Evolutionary conservation across 1,140 invertebrate species (phyloP).

Genomic region (Hetaerina americana): DNA sequence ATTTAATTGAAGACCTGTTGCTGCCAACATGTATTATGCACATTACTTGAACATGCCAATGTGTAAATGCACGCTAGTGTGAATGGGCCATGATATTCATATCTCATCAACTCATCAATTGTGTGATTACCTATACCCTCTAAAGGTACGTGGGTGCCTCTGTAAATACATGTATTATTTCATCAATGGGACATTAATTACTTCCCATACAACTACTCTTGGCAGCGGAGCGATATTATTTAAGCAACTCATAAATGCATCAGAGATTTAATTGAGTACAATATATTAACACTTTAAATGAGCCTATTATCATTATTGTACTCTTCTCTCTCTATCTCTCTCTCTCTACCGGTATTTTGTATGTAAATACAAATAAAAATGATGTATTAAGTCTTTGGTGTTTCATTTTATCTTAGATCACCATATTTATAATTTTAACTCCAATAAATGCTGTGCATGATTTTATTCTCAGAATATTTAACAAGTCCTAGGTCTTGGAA

Average conservation of each 20-base stretch:
- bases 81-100: no score
- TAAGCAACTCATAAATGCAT: background rate
- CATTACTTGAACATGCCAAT: no score
- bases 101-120: background rate
- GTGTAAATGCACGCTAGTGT: no score
- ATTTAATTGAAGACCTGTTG: no score
- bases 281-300: background rate
- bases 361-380: background rate
- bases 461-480: no score
- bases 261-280: background rate
- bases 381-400: background rate
- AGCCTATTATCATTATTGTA: no score
- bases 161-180: constrained; percentile 1
- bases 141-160: background rate
- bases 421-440: no score
- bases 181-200: background rate
- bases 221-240: background rate
- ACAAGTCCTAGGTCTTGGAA: no score
- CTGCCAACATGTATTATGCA: no score
- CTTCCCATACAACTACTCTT: background rate
- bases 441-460: no score
- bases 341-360: background rate
- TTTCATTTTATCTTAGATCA: no score
- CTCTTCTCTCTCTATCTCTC: background rate
- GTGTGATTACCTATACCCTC: background rate